Evolutionary conservation across 2,888 invertebrate species (phyloP).

Genomic region (Acanthosepion pharaonis): DNA sequence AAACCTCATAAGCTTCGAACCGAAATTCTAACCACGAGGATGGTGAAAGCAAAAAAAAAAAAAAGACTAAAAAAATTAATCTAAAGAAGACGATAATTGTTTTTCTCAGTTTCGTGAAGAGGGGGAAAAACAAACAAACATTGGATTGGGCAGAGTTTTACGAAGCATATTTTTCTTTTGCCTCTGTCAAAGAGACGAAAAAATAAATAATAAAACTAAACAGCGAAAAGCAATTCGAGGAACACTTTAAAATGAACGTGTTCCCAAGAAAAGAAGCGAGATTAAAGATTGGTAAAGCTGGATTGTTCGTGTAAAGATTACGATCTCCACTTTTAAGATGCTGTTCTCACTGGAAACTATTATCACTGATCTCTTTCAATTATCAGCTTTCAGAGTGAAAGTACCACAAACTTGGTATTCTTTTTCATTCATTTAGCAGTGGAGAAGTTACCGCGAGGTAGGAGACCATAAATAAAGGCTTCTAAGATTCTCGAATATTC

Average conservation of each 20-base stretch:
- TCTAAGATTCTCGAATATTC: not conserved
- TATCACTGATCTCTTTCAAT: not conserved
- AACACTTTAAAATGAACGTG: not conserved
- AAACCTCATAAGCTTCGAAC: not conserved
- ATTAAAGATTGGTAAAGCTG: slow-evolving; percentile 33
- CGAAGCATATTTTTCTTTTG: not conserved
- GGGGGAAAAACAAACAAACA: not conserved
- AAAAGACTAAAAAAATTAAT: not conserved
- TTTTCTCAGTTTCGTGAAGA: not conserved
- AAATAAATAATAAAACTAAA: not conserved
- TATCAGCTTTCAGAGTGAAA: not conserved
- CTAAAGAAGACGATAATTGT: not conserved
- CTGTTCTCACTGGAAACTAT: not conserved
- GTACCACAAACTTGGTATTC: no score
- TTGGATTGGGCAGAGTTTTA: not conserved
- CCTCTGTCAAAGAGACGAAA: not conserved
- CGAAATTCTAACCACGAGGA: not conserved
- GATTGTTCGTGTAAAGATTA: not conserved
- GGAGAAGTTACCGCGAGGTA: not conserved
- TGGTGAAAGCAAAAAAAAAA: not conserved
- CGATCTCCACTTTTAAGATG: not conserved
- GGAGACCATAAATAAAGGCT: not conserved
- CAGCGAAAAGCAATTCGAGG: not conserved
- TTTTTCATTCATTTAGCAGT: not conserved
- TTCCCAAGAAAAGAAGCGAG: not conserved